These are phyloP conservation scores for Ditula angustiorana DNA, from an alignment of 2,888 invertebrate species.

Conservation along the genomic window DNA sequence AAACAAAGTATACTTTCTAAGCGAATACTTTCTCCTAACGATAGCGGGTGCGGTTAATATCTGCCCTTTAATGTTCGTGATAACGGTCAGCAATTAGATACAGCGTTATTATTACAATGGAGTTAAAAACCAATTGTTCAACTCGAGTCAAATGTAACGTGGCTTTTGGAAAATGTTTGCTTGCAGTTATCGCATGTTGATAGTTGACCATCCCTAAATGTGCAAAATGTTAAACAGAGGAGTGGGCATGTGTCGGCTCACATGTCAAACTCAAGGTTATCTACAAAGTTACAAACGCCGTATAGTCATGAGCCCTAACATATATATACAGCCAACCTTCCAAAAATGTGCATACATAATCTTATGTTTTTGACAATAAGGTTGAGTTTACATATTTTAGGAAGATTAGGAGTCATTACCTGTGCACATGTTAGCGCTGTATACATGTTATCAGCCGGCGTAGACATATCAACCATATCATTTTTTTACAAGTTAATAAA, in stretches of 20 bases:
- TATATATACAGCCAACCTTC: no score
- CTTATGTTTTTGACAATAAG: no score
- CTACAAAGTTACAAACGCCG: constrained; percentile 45
- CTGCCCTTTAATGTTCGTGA: constrained; percentile 65
- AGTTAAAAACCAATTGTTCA: background rate
- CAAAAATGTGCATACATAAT: no score
- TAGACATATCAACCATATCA: constrained; percentile 50
- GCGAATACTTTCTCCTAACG: constrained; percentile 71
- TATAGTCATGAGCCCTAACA: no score
- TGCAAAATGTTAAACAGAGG: constrained; percentile 69
- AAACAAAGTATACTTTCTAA: constrained; percentile 76
- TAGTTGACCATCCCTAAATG: constrained; percentile 50
- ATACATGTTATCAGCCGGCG: constrained; percentile 58
- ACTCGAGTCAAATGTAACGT: background rate
- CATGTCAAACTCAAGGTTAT: constrained; percentile 68
- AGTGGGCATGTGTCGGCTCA: constrained; percentile 55
- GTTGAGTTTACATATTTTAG: no score
- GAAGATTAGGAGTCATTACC: no score
- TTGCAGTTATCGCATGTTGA: constrained; percentile 42
- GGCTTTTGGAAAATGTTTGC: constrained; percentile 16
- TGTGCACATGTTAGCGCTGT: no score
- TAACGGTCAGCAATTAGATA: constrained; percentile 29
- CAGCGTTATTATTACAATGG: constrained; percentile 25
- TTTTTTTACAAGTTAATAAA: constrained; percentile 46
- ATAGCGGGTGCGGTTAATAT: constrained; percentile 65